phyloP scores from a whole-genome alignment of 2,113 vertebrate genomes.

The Meles meles region DNA sequence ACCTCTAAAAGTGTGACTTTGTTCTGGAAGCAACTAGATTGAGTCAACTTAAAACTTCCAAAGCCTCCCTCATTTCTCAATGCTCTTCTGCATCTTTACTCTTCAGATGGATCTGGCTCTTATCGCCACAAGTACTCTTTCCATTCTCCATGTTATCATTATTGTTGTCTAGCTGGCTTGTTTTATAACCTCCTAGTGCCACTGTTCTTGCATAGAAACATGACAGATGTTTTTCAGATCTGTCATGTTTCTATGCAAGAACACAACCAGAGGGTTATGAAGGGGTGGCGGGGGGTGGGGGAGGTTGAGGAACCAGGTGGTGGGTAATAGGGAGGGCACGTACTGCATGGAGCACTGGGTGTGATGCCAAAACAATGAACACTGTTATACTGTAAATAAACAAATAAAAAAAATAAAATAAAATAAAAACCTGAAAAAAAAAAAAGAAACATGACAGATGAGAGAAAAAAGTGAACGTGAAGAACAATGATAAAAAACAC shows the following conservation, averaged over 20 bases:
- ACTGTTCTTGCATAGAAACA: neutral
- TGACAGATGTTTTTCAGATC: no score
- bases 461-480: neutral
- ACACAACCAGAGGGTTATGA: no score
- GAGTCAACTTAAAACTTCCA: neutral
- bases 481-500: neutral
- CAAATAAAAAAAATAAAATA: no score
- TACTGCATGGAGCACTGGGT: no score
- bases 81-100: neutral
- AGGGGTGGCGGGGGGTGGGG: no score
- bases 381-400: no score
- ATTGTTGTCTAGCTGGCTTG: neutral
- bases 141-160: neutral
- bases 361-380: no score
- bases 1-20: neutral
- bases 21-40: neutral
- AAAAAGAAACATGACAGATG: neutral
- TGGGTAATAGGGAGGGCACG: no score
- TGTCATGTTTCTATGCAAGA: no score
- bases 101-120: neutral
- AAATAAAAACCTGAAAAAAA: no score
- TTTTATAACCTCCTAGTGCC: neutral
- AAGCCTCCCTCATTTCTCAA: neutral
- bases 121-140: neutral
- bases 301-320: no score